Percentiles rank a stretch among this genome's conserved stretches.
phyloP scores from a whole-genome alignment of 2,113 vertebrate genomes.

The Cololabis saira region DNA sequence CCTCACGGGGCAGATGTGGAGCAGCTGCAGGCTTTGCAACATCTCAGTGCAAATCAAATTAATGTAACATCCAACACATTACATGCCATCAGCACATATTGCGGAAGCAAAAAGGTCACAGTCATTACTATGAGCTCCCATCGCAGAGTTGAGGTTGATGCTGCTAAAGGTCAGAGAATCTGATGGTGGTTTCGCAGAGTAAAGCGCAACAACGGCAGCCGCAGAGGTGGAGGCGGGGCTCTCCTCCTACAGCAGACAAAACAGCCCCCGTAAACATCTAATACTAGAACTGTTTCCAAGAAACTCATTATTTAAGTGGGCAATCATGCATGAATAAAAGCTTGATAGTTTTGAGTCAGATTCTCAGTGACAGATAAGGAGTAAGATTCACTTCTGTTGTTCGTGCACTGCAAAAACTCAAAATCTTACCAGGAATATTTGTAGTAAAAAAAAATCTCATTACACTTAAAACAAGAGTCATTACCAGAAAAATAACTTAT shows the following conservation, averaged over 20 bases:
- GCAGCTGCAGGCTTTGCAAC: neutral
- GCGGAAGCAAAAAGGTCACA: neutral
- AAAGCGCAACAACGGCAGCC: neutral
- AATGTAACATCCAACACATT: slow-evolving; percentile 1
- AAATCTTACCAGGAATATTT: too few relatives aligned
- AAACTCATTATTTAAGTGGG: neutral
- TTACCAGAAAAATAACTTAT: too few relatives aligned
- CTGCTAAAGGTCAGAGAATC: neutral
- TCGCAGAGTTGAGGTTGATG: neutral
- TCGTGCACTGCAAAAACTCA: too few relatives aligned
- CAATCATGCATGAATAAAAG: too few relatives aligned
- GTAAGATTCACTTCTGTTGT: slow-evolving; percentile 3
- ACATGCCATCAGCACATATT: neutral
- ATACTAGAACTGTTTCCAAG: neutral
- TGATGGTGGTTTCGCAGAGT: neutral
- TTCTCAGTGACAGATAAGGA: neutral
- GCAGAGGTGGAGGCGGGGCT: too few relatives aligned
- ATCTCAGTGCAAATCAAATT: slow-evolving; percentile 9
- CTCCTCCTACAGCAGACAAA: neutral
- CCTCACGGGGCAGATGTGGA: neutral
- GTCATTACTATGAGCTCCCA: neutral
- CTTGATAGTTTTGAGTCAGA: too few relatives aligned
- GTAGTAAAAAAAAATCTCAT: too few relatives aligned
- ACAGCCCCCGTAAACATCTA: neutral
- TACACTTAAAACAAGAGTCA: too few relatives aligned